Conservation (phyloP, 2,888 invertebrate genomes). For the Oligia latruncula region DNA sequence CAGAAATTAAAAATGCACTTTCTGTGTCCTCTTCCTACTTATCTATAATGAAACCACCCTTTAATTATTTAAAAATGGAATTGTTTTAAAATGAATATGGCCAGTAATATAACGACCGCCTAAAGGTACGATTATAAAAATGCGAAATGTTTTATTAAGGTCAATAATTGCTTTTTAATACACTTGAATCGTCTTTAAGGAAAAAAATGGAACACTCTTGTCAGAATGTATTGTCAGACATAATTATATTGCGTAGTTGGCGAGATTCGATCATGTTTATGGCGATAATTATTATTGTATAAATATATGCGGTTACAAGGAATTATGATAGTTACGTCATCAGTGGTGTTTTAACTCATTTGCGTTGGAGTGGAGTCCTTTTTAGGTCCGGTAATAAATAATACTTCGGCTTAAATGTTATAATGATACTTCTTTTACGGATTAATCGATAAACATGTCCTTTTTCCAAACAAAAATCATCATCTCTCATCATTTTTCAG, state of each 20-base stretch:
- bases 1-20: constrained; percentile 18
- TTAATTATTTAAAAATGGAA: constrained; percentile 62
- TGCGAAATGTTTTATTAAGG: constrained; percentile 76
- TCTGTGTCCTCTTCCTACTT: constrained; percentile 15
- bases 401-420: constrained; percentile 26
- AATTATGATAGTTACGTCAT: constrained; percentile 56
- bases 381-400: constrained; percentile 37
- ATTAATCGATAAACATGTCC: neutral
- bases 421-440: constrained; percentile 17
- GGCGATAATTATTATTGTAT: constrained; percentile 59
- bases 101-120: constrained; percentile 66
- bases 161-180: constrained; percentile 84
- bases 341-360: constrained; percentile 11
- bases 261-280: constrained; percentile 56
- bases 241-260: constrained; percentile 59
- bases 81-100: constrained; percentile 63
- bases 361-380: constrained; percentile 38
- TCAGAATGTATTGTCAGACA: constrained; percentile 55
- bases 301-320: constrained; percentile 43
- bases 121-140: constrained; percentile 75
- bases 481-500: neutral
- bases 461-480: constrained; percentile 17
- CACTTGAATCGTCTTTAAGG: constrained; percentile 70
- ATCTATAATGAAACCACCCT: constrained; percentile 32
- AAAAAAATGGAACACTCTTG: constrained; percentile 68